Conservation (phyloP, 2,113 vertebrate genomes). For the Bujurquina vittata region DNA sequence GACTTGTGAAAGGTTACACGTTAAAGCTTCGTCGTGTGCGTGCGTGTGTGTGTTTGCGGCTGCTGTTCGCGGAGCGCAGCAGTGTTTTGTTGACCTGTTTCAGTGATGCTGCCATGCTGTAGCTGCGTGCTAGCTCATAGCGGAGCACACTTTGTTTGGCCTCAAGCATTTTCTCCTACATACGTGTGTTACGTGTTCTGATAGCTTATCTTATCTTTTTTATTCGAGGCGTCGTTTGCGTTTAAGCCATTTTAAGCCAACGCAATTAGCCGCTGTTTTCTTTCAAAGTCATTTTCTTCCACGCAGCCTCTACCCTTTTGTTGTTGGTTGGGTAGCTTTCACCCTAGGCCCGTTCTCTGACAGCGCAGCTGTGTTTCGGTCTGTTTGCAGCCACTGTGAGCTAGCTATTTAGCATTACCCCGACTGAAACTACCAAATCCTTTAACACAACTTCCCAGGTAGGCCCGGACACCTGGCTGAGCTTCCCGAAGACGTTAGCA, state of each 20-base stretch:
- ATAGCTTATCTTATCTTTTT: rapidly evolving
- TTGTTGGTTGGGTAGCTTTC: constrained; percentile 59
- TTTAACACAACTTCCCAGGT: constrained; percentile 44
- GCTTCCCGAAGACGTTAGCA: constrained; percentile 29
- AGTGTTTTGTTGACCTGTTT: constrained; percentile 76
- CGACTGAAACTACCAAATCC: constrained; percentile 41
- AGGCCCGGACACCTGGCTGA: constrained; percentile 66
- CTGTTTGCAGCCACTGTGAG: constrained; percentile 2
- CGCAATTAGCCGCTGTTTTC: neutral
- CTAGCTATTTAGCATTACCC: constrained; percentile 52
- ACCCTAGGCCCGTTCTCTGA: constrained; percentile 60
- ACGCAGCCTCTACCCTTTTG: constrained; percentile 58
- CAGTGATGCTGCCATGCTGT: constrained; percentile 74
- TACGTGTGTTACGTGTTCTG: rapidly evolving
- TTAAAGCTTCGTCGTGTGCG: neutral
- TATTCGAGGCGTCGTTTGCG: rapidly evolving
- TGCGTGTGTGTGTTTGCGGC: neutral
- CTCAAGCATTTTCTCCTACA: constrained; percentile 42
- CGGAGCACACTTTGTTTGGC: constrained; percentile 64
- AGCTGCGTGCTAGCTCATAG: constrained; percentile 68
- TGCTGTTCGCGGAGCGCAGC: constrained; percentile 33
- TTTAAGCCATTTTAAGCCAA: neutral
- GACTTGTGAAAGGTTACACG: rapidly evolving
- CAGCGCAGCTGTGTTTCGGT: constrained; percentile 21
- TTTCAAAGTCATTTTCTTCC: neutral